Conservation (phyloP, 2,797 vertebrate species). For the Avahi laniger region DNA sequence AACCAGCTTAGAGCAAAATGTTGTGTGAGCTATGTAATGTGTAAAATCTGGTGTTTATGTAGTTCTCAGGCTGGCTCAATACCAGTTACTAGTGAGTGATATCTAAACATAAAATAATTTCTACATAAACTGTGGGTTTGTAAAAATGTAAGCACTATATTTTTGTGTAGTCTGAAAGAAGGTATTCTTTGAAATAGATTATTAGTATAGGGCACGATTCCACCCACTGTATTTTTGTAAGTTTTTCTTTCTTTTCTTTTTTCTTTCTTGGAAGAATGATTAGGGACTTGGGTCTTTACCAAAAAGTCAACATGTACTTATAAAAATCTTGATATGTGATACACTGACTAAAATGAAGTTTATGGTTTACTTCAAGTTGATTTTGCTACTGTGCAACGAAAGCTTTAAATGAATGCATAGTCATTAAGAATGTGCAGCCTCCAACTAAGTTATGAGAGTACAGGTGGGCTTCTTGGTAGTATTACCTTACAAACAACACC, state of each 20-base stretch:
- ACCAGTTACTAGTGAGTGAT: slow-evolving; percentile 82
- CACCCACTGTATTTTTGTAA: slow-evolving; percentile 51
- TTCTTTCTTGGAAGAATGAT: slow-evolving; percentile 42
- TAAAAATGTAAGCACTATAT: slow-evolving; percentile 80
- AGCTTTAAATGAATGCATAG: slow-evolving; percentile 68
- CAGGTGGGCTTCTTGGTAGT: slow-evolving; percentile 63
- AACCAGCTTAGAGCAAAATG: slow-evolving; percentile 62
- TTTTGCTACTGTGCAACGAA: slow-evolving; percentile 75
- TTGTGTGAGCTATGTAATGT: slow-evolving; percentile 75
- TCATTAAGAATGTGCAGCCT: slow-evolving; percentile 58
- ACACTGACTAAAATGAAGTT: slow-evolving; percentile 53
- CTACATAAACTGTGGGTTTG: slow-evolving; percentile 83
- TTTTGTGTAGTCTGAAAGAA: slow-evolving; percentile 80
- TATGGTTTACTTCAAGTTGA: slow-evolving; percentile 64
- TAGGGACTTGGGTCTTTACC: slow-evolving; percentile 62
- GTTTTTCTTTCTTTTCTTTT: not conserved
- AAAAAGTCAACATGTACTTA: slow-evolving; percentile 74
- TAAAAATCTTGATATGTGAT: slow-evolving; percentile 75
- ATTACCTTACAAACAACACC: slow-evolving; percentile 70
- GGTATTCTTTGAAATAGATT: slow-evolving; percentile 73
- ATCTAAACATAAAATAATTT: slow-evolving; percentile 87
- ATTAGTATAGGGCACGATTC: slow-evolving; percentile 60
- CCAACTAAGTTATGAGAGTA: slow-evolving; percentile 71
- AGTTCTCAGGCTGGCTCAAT: slow-evolving; percentile 79
- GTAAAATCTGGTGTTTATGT: slow-evolving; percentile 84